Conservation (phyloP, 2,113 vertebrate genomes). For the Macaca mulatta region DNA sequence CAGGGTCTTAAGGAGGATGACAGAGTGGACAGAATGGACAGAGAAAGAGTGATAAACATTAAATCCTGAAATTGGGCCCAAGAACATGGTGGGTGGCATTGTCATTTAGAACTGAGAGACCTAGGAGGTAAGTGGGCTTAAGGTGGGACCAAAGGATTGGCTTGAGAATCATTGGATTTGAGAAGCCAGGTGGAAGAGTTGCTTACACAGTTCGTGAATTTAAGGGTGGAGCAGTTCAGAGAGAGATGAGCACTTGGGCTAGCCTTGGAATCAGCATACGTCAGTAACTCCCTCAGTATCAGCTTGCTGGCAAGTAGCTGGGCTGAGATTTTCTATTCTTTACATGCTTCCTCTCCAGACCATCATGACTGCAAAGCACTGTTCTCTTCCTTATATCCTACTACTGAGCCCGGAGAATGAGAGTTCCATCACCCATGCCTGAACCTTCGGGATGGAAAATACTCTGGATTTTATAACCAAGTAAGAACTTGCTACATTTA, state of each 20-base stretch:
- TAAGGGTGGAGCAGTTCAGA: not conserved
- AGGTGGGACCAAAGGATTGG: not conserved
- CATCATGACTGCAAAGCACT: not conserved
- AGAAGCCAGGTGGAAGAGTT: not conserved
- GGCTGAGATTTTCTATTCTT: not conserved
- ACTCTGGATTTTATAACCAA: not conserved
- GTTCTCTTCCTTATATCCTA: too few relatives aligned
- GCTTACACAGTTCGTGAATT: not conserved
- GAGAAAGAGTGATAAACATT: not conserved
- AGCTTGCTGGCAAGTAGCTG: not conserved
- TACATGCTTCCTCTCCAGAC: accelerated
- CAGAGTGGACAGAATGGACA: not conserved
- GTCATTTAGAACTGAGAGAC: not conserved
- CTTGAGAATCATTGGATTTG: not conserved
- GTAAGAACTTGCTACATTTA: not conserved
- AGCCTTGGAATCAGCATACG: not conserved
- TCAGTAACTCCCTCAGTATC: not conserved
- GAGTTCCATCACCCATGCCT: not conserved
- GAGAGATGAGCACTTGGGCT: not conserved
- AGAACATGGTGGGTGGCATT: not conserved
- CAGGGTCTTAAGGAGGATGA: not conserved
- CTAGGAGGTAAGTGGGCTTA: not conserved
- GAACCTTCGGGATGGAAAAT: not conserved
- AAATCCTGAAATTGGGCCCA: not conserved
- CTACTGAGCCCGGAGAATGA: not conserved